These are phyloP conservation scores for Bhutanitis thaidina DNA, from an alignment of 2,888 invertebrate species.

Conservation along the genomic window DNA sequence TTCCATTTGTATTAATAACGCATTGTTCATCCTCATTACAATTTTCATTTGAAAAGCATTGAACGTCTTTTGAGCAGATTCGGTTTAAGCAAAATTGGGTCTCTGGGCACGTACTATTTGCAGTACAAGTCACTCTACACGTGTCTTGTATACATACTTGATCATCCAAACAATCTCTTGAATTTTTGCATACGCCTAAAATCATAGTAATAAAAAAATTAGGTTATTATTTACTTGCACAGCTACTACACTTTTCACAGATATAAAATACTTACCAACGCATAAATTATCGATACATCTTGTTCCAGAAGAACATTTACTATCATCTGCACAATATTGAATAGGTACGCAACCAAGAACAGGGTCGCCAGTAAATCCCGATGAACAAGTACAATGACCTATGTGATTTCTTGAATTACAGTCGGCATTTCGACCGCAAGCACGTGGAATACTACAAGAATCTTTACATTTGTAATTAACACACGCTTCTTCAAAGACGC, in stretches of 20 bases:
- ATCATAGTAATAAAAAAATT: conserved; percentile 29
- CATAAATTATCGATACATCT: conserved; percentile 92
- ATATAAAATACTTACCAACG: conserved; percentile 73
- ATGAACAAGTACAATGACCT: conserved; percentile 89
- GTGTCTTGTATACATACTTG: conserved; percentile 92
- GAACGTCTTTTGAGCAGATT: conserved; percentile 90
- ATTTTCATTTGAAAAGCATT: conserved; percentile 86
- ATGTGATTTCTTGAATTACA: conserved; percentile 89
- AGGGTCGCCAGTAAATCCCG: conserved; percentile 92
- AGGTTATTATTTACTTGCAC: neutral
- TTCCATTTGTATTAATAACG: conserved; percentile 82
- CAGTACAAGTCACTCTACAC: conserved; percentile 91
- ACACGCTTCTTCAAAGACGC: conserved; percentile 85
- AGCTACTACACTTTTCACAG: neutral
- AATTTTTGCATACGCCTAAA: conserved; percentile 86
- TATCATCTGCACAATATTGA: conserved; percentile 89
- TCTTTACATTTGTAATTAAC: conserved; percentile 89
- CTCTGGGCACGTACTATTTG: conserved; percentile 90
- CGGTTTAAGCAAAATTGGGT: conserved; percentile 91
- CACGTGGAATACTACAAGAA: conserved; percentile 89
- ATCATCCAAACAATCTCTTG: conserved; percentile 91
- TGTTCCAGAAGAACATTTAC: conserved; percentile 90
- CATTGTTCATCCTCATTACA: conserved; percentile 88
- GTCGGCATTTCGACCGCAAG: conserved; percentile 89
- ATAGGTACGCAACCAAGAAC: conserved; percentile 90